Percentiles rank a stretch among this genome's conserved stretches.
phyloP scores from a whole-genome alignment of 2,888 invertebrate species.

The Drosophila pseudotakahashii region DNA sequence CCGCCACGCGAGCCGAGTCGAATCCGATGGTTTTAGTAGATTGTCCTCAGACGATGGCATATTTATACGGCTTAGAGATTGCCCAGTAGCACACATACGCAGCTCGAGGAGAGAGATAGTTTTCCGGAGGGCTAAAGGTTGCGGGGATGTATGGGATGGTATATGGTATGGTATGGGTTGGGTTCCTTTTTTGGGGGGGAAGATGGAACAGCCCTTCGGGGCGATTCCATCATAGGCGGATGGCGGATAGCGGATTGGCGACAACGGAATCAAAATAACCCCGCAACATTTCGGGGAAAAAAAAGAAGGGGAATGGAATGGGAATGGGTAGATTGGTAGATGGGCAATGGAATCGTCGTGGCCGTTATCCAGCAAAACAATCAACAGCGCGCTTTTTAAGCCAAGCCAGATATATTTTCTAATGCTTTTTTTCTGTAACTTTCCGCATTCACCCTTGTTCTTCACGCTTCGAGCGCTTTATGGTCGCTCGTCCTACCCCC shows the following conservation, averaged over 20 bases:
- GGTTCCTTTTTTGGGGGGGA: constrained; percentile 8
- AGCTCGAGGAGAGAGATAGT: constrained; percentile 39
- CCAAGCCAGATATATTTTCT: constrained; percentile 78
- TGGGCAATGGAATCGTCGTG: constrained; percentile 43
- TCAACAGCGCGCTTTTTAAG: constrained; percentile 79
- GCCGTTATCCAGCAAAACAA: constrained; percentile 78
- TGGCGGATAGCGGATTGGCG: constrained; percentile 59
- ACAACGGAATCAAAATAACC: constrained; percentile 58
- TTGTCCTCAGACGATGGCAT: constrained; percentile 71
- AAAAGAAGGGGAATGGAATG: background rate
- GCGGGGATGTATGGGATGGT: background rate
- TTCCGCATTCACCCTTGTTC: constrained; percentile 81
- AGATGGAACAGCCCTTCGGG: constrained; percentile 63
- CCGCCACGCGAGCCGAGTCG: constrained; percentile 21
- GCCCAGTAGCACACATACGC: constrained; percentile 65
- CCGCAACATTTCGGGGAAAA: constrained; percentile 50
- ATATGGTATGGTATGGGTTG: background rate
- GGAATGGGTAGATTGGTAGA: background rate
- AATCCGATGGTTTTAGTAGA: constrained; percentile 64
- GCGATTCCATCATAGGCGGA: constrained; percentile 58
- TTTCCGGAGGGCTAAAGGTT: constrained; percentile 19
- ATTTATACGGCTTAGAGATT: constrained; percentile 68
- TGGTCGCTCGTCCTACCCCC: constrained; percentile 42
- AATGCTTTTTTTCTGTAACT: constrained; percentile 80
- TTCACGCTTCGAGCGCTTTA: constrained; percentile 80